Evolutionary conservation across 2,888 invertebrate species (phyloP), one percentile per base, ranked within the genome.

Genomic region (Meganola albula): DNA sequence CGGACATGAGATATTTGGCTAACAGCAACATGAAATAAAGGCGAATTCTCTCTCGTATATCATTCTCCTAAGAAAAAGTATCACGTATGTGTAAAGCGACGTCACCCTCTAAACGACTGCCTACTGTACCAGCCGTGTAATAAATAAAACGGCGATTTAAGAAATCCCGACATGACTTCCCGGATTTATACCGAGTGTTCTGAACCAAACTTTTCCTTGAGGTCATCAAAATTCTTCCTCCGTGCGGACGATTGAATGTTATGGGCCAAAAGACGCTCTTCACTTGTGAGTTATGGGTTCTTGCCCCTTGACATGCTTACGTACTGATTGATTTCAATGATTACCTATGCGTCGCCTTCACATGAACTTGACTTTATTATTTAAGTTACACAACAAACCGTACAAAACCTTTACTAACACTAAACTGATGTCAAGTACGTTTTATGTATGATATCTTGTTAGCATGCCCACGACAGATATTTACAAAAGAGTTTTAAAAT

Each of bases 221-320:
- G 75, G 76, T 80, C 78, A 82, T 83, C 79, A 78, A 73, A 79
- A 83, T 82, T 80, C 82, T 70, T 66, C 74, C 77, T 70, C 72
- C 79, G 82, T 69, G 53, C 74, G 68, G 70, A 74, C 83, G 82
- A 83, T 82, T 82, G 82, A 83, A 83, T 82, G 82, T 80, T 82
- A 80, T 78, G 76, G 74, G 71, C 77, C 75, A 72, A 70, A 74
- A 74, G 78, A 72, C 71, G 73, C 72, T 73, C 76, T 74, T 72
- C 65, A 69, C 71, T 72, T 69, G 65, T 73, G 69, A 80, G 67
- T 79, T 82, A 80, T 77, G 62, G 68, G 61, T 72, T 69, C 70
- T 70, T 74, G 64, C 66, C 63, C 63, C 63, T 70, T 67, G 68
- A 71, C 74, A 68, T 73, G 68, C 71, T 70, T 63, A 64, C 69